phyloP scores from a whole-genome alignment of 2,797 vertebrate genomes.

The Sebastes cheni region DNA sequence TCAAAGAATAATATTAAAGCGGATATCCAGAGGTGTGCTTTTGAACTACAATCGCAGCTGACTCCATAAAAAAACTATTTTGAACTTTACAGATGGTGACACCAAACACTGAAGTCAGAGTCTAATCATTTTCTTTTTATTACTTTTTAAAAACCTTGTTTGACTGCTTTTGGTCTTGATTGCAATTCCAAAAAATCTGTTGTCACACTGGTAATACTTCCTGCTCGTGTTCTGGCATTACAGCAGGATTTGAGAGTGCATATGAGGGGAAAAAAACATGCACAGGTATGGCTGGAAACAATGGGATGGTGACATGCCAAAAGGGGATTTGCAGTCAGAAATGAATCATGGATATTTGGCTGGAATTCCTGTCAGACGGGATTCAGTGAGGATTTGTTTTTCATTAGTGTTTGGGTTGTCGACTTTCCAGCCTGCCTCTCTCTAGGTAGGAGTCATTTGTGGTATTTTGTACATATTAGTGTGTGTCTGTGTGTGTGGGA shows the following conservation, averaged over 20 bases:
- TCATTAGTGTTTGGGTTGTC: conserved; percentile 49
- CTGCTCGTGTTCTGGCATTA: conserved; percentile 17
- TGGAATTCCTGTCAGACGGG: conserved; percentile 13
- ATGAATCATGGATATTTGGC: conserved; percentile 41
- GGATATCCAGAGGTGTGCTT: conserved; percentile 13
- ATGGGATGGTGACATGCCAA: conserved; percentile 26
- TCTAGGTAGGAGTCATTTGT: conserved; percentile 27
- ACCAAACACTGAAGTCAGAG: background rate
- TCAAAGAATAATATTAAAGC: conserved; percentile 36
- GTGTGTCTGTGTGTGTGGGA: background rate
- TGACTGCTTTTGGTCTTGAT: background rate
- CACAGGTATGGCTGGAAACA: conserved; percentile 37
- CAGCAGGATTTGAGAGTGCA: conserved; percentile 15
- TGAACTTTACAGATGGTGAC: conserved; percentile 5
- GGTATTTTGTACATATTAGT: conserved; percentile 15
- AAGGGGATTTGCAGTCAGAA: conserved; percentile 42
- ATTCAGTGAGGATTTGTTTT: conserved; percentile 58
- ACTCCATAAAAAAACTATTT: background rate
- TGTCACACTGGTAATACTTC: background rate
- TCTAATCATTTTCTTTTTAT: conserved; percentile 1
- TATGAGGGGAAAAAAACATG: conserved; percentile 12
- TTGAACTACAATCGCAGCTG: conserved; percentile 3
- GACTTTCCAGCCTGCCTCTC: background rate
- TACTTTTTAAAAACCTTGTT: background rate
- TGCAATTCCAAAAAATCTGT: background rate